phyloP scores from a whole-genome alignment of 2,797 vertebrate genomes.

The Pachyuromys duprasi region DNA sequence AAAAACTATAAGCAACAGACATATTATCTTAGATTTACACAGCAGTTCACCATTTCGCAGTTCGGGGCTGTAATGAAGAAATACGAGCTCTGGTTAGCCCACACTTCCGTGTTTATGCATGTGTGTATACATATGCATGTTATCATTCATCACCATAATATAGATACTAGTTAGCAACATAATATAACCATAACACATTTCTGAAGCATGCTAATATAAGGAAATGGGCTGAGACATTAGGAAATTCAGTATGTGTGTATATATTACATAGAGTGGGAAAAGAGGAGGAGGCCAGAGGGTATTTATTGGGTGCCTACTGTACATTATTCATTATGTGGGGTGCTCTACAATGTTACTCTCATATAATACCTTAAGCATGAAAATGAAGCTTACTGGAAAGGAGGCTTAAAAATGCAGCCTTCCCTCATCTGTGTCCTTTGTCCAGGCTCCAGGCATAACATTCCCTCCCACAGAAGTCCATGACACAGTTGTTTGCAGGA shows the following conservation, averaged over 20 bases:
- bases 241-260: background rate
- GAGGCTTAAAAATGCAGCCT: background rate
- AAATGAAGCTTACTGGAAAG: background rate
- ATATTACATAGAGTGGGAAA: background rate
- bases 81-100: background rate
- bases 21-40: background rate
- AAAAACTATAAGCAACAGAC: background rate
- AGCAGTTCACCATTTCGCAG: background rate
- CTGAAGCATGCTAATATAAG: slow-evolving; percentile 30
- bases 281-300: background rate
- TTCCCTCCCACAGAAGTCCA: background rate
- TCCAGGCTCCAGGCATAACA: background rate
- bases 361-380: background rate
- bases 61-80: slow-evolving; percentile 32
- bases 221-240: background rate
- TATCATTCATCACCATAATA: slow-evolving; percentile 10
- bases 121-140: background rate
- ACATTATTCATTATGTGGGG: background rate
- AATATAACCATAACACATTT: background rate
- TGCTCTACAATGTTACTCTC: background rate
- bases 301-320: background rate
- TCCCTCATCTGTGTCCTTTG: background rate
- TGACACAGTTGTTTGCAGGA: background rate
- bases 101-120: background rate
- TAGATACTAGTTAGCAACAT: background rate